phyloP scores from a whole-genome alignment of 2,797 vertebrate genomes.

The Diplodus puntazzo region DNA sequence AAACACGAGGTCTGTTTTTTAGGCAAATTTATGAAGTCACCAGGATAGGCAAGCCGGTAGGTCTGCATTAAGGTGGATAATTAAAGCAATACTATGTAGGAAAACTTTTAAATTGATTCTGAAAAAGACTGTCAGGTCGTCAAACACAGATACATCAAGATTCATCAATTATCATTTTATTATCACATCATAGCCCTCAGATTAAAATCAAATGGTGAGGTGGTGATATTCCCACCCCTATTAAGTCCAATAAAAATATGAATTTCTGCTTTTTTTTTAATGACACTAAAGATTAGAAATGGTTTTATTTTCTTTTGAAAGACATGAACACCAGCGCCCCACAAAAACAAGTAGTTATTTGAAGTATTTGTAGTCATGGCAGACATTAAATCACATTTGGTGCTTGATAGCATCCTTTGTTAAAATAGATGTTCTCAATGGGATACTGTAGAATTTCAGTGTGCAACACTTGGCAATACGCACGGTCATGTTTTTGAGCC shows the following conservation, averaged over 20 bases:
- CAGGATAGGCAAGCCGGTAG: no score
- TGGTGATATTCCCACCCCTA: no score
- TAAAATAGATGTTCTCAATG: background rate
- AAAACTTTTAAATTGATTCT: no score
- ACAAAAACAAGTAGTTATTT: background rate
- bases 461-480: background rate
- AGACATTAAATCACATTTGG: background rate
- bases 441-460: background rate
- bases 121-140: no score
- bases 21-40: no score
- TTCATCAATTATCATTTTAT: no score
- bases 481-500: constrained; percentile 1
- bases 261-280: background rate
- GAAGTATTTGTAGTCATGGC: background rate
- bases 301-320: constrained; percentile 1
- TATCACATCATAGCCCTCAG: no score
- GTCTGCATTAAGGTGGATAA: no score
- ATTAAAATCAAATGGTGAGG: no score
- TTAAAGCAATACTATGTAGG: no score
- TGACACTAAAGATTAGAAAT: background rate
- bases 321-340: background rate
- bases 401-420: background rate
- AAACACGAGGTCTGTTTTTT: no score
- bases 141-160: no score
- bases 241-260: background rate